A percentile compares a stretch with the other conserved stretches of the same genome.
Evolutionary conservation across 1,140 invertebrate genomes (phyloP).

Genomic region (Drepana arcuata): DNA sequence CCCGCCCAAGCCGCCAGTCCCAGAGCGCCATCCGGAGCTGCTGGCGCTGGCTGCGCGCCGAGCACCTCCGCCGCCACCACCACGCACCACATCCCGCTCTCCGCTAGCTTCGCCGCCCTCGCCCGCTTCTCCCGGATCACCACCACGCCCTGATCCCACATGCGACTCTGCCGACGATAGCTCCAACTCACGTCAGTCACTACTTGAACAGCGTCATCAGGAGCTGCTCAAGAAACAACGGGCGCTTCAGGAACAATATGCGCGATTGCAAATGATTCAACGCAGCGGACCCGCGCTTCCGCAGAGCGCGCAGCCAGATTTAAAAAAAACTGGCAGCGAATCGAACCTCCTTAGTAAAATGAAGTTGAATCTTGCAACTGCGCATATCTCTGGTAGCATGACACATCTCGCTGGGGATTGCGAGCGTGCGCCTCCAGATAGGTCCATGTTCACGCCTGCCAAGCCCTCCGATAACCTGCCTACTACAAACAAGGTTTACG

Average conservation of each 20-base stretch:
- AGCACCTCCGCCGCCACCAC: constrained; percentile 89
- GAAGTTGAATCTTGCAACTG: constrained; percentile 77
- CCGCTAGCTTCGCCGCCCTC: constrained; percentile 84
- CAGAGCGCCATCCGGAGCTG: constrained; percentile 82
- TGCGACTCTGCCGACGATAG: constrained; percentile 55
- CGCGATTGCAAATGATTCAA: constrained; percentile 87
- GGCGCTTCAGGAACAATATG: constrained; percentile 90
- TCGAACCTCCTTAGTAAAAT: constrained; percentile 90
- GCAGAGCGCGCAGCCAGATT: constrained; percentile 74
- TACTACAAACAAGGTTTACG: constrained; percentile 81
- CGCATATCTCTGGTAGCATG: constrained; percentile 51
- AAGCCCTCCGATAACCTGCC: constrained; percentile 21
- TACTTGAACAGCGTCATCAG: constrained; percentile 87
- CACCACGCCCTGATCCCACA: constrained; percentile 22
- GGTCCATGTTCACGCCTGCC: not conserved
- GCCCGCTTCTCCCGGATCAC: constrained; percentile 38
- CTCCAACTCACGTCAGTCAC: constrained; percentile 76
- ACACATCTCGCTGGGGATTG: constrained; percentile 46
- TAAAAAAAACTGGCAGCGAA: constrained; percentile 93
- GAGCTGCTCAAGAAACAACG: constrained; percentile 89
- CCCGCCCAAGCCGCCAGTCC: constrained; percentile 80
- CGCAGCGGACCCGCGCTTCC: constrained; percentile 79
- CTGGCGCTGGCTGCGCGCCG: constrained; percentile 78
- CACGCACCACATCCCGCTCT: constrained; percentile 85
- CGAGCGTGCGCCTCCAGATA: constrained; percentile 17